These are phyloP conservation scores for Malacoctenus gilli DNA, from an alignment of 2,797 vertebrate species.

Conservation along the genomic window DNA sequence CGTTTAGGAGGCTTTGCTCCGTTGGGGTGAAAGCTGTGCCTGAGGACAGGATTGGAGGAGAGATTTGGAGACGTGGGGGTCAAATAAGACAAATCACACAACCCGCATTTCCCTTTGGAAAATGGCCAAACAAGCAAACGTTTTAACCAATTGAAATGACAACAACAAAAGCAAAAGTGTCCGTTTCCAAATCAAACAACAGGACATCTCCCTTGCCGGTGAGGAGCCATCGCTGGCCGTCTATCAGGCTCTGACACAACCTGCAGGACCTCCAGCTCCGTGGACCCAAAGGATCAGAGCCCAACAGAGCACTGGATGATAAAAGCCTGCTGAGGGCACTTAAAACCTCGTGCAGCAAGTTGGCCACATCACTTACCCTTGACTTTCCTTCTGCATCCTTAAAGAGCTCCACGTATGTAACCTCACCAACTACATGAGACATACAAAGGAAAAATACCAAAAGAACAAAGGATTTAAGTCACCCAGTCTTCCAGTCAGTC, in stretches of 20 bases:
- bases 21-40: conserved; percentile 70
- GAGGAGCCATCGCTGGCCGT: conserved; percentile 78
- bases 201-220: conserved; percentile 83
- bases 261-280: conserved; percentile 77
- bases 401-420: conserved; percentile 99
- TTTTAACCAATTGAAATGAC: conserved; percentile 81
- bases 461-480: conserved; percentile 98
- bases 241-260: conserved; percentile 82
- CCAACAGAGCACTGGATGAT: conserved; percentile 80
- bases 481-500: conserved; percentile 95
- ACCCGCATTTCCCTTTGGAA: conserved; percentile 76
- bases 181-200: conserved; percentile 77
- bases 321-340: conserved; percentile 95
- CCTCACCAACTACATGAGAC: conserved; percentile 99
- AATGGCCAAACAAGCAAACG: conserved; percentile 82
- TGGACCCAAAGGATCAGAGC: conserved; percentile 77
- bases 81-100: conserved; percentile 79
- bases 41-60: conserved; percentile 56
- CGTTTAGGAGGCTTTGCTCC: conserved; percentile 65
- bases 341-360: conserved; percentile 96
- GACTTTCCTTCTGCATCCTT: conserved; percentile 99
- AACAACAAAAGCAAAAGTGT: conserved; percentile 82
- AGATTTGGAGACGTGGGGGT: conserved; percentile 74
- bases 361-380: conserved; percentile 99
- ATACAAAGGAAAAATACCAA: conserved; percentile 99